Evolutionary conservation across 1,140 invertebrate species (phyloP).

Genomic region (Drosophila watanabei): DNA sequence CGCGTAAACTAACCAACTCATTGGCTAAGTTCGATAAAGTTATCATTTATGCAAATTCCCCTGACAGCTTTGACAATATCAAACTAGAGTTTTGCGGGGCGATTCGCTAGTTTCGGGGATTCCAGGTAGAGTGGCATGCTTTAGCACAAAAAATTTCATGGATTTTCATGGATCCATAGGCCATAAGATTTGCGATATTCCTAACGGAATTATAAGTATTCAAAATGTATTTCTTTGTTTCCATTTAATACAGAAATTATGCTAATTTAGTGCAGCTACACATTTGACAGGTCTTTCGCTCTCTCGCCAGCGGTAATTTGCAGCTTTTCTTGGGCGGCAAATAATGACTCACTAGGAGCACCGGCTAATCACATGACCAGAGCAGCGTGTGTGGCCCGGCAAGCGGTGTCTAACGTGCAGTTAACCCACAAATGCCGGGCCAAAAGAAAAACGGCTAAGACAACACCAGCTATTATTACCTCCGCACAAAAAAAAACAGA

Average conservation of each 20-base stretch:
- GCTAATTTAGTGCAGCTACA: constrained; percentile 5
- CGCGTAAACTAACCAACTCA: constrained; percentile 49
- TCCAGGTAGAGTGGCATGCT: constrained; percentile 7
- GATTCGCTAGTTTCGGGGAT: constrained; percentile 10
- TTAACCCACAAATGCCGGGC: constrained; percentile 78
- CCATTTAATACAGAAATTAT: constrained; percentile 4
- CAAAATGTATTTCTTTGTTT: constrained; percentile 4
- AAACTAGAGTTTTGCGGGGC: constrained; percentile 19
- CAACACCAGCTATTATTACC: constrained; percentile 69
- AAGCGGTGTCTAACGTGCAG: constrained; percentile 79
- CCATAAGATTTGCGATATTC: not conserved
- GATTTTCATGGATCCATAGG: constrained; percentile 46
- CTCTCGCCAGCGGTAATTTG: constrained; percentile 14
- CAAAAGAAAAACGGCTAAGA: constrained; percentile 67
- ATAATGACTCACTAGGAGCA: constrained; percentile 62
- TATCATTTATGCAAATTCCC: constrained; percentile 81
- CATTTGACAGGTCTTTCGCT: constrained; percentile 25
- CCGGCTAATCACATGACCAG: constrained; percentile 63
- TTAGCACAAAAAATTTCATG: constrained; percentile 10
- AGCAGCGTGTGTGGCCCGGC: constrained; percentile 54
- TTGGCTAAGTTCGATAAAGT: constrained; percentile 72
- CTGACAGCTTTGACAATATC: constrained; percentile 61
- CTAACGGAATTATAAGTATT: not conserved
- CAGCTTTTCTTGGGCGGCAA: constrained; percentile 30
- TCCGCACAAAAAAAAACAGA: constrained; percentile 28